Base-by-base conservation (phyloP, 2,888 invertebrate species). In the Matsumyia berberina region DNA sequence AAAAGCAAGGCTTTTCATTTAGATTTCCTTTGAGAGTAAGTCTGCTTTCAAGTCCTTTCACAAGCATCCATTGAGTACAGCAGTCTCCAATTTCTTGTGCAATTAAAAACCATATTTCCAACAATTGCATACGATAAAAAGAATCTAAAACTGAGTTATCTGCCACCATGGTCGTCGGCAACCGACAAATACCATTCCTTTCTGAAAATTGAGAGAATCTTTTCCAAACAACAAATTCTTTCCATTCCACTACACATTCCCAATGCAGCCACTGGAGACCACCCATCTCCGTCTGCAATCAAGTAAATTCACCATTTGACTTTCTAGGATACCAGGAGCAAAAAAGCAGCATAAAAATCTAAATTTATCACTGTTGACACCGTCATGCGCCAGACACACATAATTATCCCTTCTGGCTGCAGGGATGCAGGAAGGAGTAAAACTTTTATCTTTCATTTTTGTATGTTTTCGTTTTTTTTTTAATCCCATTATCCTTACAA, bases 291-390 rank as follows among this genome's bases (percentile, higher is more conserved):
- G 19, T 15, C 42, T 64, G 76, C 77, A 82, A 78, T 82, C 78
- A 78, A 82, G 66, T 73, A 77, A 82, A 82, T 82, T 78, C 76
- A 46, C 70, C 58, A 66, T 60, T 66, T 77, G 72, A 60, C 72
- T 82, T 78, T 57, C 70, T 15, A 24, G 51, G 12, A 51, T 42
- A 44, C 53, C n/a, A 46, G 31, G 7, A 15, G 24, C 2, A 46
- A 42, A 51, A 35, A 39, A 31, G 5, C 37, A 67, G 15, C 37
- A 73, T 62, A 51, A 70, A 74, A 64, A 73, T 79, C 74, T 79
- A 79, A 79, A 85, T 85, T 85, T 79, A 85, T 85, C 78, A 85
- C 74, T 85, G 55, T 85, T 79, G 83, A 83, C 82, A 78, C 67
- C 82, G 73, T 83, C 82, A 83, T 78, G 82, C 73, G 67, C 77